Conservation (phyloP, 2,797 vertebrate genomes). For the Spondyliosoma cantharus region DNA sequence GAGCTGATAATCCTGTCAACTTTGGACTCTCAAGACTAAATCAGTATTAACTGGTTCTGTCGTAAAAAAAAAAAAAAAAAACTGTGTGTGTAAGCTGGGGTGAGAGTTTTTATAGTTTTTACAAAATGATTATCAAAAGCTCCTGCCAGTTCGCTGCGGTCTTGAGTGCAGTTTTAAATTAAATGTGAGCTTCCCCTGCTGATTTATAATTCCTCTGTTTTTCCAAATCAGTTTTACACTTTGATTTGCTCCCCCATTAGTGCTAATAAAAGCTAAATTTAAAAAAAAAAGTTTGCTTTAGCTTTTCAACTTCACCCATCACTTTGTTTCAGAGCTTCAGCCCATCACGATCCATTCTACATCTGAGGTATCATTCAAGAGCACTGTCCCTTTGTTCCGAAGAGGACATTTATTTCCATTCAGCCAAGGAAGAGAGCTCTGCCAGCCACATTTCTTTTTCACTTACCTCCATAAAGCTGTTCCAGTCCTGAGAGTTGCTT, state of each 20-base stretch:
- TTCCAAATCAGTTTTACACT: neutral
- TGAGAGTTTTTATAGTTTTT: slow-evolving; percentile 3
- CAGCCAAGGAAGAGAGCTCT: slow-evolving; percentile 8
- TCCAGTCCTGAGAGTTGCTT: slow-evolving; percentile 8
- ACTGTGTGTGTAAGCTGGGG: neutral
- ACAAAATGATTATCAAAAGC: slow-evolving; percentile 18
- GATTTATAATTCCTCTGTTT: neutral
- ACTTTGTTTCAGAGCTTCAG: slow-evolving; percentile 2
- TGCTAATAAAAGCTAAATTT: neutral
- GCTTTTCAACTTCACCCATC: slow-evolving; percentile 3
- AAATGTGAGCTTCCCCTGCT: neutral
- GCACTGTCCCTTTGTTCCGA: slow-evolving; percentile 14
- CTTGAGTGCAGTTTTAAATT: neutral
- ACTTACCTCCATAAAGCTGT: slow-evolving; percentile 23
- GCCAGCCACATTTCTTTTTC: slow-evolving; percentile 18
- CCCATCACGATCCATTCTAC: neutral
- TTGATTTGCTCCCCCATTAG: neutral
- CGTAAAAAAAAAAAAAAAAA: neutral
- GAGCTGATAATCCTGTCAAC: slow-evolving; percentile 34
- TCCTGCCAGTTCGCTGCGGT: neutral
- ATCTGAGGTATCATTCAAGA: slow-evolving; percentile 23
- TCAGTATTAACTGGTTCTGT: slow-evolving; percentile 13
- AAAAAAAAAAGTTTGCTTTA: slow-evolving; percentile 4
- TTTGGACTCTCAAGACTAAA: slow-evolving; percentile 25
- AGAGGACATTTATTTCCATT: slow-evolving; percentile 33